Percentiles rank a stretch among this genome's conserved stretches.
Evolutionary conservation across 2,797 vertebrate species (phyloP).

Genomic region (Melopsittacus undulatus): DNA sequence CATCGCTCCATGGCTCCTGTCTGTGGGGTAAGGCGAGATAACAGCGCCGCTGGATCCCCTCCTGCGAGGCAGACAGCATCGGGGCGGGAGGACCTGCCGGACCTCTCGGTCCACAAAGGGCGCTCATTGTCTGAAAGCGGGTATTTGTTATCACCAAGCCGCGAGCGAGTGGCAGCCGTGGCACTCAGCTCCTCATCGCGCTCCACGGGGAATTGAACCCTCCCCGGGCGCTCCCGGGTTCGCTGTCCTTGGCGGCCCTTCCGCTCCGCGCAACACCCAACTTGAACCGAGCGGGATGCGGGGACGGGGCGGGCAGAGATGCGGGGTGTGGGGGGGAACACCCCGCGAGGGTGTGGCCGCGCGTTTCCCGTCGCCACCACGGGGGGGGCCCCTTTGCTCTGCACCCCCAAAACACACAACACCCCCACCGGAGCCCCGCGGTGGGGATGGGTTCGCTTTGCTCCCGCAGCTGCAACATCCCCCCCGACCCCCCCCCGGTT

Average conservation of each 20-base stretch:
- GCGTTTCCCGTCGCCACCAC: neutral
- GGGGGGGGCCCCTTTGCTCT: neutral
- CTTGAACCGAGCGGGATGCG: neutral
- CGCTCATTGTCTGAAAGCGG: neutral
- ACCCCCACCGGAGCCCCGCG: neutral
- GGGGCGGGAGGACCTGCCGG: neutral
- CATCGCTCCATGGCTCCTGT: accelerated
- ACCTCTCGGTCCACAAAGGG: neutral
- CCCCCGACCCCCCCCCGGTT: neutral
- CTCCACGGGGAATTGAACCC: neutral
- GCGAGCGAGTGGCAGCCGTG: neutral
- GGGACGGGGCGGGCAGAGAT: neutral
- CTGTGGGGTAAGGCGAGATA: neutral
- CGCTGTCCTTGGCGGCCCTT: neutral
- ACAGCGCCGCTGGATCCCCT: neutral
- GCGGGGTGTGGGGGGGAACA: neutral
- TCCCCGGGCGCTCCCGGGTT: neutral
- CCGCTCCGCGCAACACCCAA: accelerated
- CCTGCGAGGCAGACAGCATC: neutral
- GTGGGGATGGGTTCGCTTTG: neutral
- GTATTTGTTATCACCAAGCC: neutral
- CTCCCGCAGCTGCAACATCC: neutral
- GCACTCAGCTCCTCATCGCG: neutral
- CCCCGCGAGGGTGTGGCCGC: neutral
- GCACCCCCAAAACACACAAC: neutral